Conservation (phyloP, 2,113 vertebrate genomes). For the Pomatorhinus ruficollis region DNA sequence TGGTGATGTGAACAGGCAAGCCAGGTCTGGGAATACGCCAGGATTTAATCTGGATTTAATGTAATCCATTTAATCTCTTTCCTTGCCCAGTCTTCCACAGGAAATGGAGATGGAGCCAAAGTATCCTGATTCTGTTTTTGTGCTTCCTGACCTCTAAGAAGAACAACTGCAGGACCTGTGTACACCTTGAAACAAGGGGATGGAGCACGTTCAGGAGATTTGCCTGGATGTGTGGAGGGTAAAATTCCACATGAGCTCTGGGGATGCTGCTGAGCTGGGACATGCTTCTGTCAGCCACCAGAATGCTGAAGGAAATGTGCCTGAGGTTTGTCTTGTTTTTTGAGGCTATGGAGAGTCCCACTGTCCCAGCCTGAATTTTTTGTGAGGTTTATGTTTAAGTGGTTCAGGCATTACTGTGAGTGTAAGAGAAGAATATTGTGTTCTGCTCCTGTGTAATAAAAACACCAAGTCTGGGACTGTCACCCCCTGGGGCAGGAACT, state of each 20-base stretch:
- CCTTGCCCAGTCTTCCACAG: conserved; percentile 25
- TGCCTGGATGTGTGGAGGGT: neutral
- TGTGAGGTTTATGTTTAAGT: neutral
- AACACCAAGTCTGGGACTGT: neutral
- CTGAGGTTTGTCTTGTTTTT: neutral
- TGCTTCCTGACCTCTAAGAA: neutral
- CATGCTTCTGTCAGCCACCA: neutral
- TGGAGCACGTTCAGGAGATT: neutral
- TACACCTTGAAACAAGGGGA: neutral
- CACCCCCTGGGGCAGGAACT: neutral
- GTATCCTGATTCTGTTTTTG: neutral
- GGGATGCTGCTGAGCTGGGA: neutral
- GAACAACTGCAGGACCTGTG: neutral
- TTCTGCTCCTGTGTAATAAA: neutral
- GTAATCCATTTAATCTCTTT: conserved; percentile 53
- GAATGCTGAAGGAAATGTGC: fast-evolving
- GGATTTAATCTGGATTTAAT: conserved; percentile 56
- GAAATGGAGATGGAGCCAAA: conserved; percentile 30
- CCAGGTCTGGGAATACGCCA: neutral
- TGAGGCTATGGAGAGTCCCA: neutral
- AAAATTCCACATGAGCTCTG: neutral
- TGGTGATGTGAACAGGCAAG: neutral
- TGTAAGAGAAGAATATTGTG: neutral
- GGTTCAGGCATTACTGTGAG: neutral
- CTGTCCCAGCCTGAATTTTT: neutral